These are phyloP conservation scores for Tapirus terrestris DNA, from an alignment of 2,113 vertebrate species.

Conservation along the genomic window DNA sequence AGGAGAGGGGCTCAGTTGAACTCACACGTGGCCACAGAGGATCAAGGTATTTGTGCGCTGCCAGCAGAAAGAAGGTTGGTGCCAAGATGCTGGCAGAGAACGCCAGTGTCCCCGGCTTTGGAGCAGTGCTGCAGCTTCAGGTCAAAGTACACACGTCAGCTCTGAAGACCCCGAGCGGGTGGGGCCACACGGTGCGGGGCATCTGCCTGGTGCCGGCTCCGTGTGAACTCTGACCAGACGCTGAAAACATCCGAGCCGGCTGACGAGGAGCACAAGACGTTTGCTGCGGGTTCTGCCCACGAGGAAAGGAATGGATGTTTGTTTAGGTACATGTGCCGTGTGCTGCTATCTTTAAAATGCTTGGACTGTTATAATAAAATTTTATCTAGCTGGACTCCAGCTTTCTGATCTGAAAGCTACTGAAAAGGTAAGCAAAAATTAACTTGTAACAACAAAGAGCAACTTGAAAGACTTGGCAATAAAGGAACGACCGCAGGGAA, in stretches of 20 bases:
- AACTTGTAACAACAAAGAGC: not conserved
- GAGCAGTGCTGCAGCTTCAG: not conserved
- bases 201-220: not conserved
- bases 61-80: not conserved
- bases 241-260: not conserved
- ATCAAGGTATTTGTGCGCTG: not conserved
- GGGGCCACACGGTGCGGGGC: not conserved
- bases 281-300: not conserved
- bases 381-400: not conserved
- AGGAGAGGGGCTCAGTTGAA: not conserved
- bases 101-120: not conserved
- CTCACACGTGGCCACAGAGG: not conserved
- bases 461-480: not conserved
- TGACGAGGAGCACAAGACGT: not conserved
- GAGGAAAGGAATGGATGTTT: not conserved
- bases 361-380: not conserved
- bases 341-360: not conserved
- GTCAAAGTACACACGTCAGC: not conserved
- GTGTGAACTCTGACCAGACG: not conserved
- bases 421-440: conserved; percentile 15
- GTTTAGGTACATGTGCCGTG: not conserved
- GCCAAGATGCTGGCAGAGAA: conserved; percentile 27
- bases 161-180: not conserved
- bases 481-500: not conserved
- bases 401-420: not conserved